These are phyloP conservation scores for Microtus ochrogaster DNA, from an alignment of 2,113 vertebrate genomes.

Conservation along the genomic window DNA sequence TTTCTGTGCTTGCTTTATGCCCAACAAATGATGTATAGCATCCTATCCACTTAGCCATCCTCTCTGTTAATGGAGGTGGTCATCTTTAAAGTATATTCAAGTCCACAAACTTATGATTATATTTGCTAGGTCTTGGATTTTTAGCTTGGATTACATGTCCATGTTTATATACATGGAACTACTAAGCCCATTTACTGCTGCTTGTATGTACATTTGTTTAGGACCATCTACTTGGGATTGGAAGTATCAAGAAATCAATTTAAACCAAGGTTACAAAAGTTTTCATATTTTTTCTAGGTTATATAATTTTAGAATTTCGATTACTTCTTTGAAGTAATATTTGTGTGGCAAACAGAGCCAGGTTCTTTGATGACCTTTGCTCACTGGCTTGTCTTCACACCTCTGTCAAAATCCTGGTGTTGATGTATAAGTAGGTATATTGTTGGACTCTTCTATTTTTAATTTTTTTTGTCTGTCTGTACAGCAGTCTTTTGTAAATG, in stretches of 20 bases:
- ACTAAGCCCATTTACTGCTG: not conserved
- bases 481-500: not conserved
- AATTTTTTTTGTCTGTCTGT: not conserved
- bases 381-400: not conserved
- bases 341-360: not conserved
- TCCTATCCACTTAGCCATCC: not conserved
- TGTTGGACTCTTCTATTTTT: not conserved
- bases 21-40: not conserved
- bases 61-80: not conserved
- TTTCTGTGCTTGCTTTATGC: not conserved
- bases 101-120: not conserved
- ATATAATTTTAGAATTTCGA: not conserved
- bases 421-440: not conserved
- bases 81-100: not conserved
- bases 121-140: not conserved
- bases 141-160: not conserved
- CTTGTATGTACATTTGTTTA: not conserved
- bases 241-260: slow-evolving; percentile 31
- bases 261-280: not conserved
- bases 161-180: not conserved
- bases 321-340: not conserved
- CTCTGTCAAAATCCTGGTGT: not conserved
- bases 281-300: slow-evolving; percentile 20
- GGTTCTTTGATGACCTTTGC: not conserved
- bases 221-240: too few relatives aligned